Percentiles rank a stretch among this genome's conserved stretches.
Evolutionary conservation across 30 jellyfish, hydroid and myxozoan genomes (phyloP).

Genomic region (Aurelia sp.): DNA sequence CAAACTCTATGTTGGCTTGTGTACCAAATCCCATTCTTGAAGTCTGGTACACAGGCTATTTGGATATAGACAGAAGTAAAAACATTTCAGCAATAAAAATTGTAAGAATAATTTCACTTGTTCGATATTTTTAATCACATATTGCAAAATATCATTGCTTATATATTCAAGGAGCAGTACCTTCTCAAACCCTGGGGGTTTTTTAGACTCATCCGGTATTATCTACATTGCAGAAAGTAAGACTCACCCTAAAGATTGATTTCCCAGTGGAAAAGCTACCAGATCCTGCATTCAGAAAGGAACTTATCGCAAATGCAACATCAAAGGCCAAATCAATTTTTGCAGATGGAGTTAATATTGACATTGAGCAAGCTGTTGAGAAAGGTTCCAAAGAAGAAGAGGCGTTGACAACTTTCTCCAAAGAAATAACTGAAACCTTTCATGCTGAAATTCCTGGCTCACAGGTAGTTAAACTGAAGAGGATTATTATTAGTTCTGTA

Average conservation of each 20-base stretch:
- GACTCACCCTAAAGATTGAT: constrained; percentile 50
- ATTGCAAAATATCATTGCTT: no score
- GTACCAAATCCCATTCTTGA: no score
- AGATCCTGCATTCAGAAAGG: constrained; percentile 48
- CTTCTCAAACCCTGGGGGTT: no score
- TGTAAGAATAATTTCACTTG: no score
- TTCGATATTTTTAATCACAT: no score
- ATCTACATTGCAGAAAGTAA: constrained; percentile 29
- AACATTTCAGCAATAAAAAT: no score
- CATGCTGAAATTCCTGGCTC: constrained; percentile 70
- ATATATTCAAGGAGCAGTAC: no score
- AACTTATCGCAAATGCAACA: constrained; percentile 42
- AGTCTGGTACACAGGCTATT: no score
- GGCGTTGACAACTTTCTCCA: constrained; percentile 55
- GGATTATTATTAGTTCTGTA: no score
- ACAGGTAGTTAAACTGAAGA: constrained; percentile 37
- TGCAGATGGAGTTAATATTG: constrained; percentile 87
- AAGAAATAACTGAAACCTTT: constrained; percentile 51
- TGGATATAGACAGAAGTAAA: no score
- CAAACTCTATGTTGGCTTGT: no score
- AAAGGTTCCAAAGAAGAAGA: constrained; percentile 56
- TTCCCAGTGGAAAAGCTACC: constrained; percentile 63
- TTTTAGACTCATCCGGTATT: no score
- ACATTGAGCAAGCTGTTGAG: constrained; percentile 65
- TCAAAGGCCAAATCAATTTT: constrained; percentile 12